A percentile compares a stretch with the other conserved stretches of the same genome.
These are phyloP conservation scores for Pyrrhia umbra DNA, from an alignment of 2,888 invertebrate species.

Conservation along the genomic window DNA sequence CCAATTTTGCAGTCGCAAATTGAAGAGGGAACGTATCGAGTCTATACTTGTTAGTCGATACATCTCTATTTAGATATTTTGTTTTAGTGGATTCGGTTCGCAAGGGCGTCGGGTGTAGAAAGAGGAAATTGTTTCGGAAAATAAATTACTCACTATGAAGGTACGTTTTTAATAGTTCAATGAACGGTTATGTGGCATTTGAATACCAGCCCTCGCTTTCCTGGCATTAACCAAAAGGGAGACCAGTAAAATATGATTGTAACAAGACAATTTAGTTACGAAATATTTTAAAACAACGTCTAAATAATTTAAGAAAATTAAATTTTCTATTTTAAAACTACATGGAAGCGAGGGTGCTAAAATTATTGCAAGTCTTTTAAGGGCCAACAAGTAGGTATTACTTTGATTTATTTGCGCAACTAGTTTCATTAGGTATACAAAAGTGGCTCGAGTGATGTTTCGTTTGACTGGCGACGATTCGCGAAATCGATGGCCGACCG, in stretches of 20 bases:
- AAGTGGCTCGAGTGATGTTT: constrained; percentile 23
- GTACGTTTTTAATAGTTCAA: constrained; percentile 18
- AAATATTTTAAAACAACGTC: background rate
- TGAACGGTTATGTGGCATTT: background rate
- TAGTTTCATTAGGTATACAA: constrained; percentile 12
- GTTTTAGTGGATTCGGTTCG: constrained; percentile 49
- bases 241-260: background rate
- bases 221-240: background rate
- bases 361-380: background rate
- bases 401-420: constrained; percentile 10
- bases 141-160: constrained; percentile 20
- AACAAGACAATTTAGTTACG: background rate
- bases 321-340: background rate
- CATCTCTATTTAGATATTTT: constrained; percentile 62
- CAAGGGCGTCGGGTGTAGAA: constrained; percentile 37
- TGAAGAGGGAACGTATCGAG: constrained; percentile 75
- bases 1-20: constrained; percentile 81
- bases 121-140: constrained; percentile 16
- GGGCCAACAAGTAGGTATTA: background rate
- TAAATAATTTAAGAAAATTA: background rate
- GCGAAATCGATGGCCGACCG: constrained; percentile 20
- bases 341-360: background rate
- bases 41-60: constrained; percentile 67
- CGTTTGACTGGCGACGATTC: constrained; percentile 27
- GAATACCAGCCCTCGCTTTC: background rate